These are phyloP conservation scores for Oreocharis arfaki DNA, from an alignment of 2,113 vertebrate genomes.

Conservation along the genomic window DNA sequence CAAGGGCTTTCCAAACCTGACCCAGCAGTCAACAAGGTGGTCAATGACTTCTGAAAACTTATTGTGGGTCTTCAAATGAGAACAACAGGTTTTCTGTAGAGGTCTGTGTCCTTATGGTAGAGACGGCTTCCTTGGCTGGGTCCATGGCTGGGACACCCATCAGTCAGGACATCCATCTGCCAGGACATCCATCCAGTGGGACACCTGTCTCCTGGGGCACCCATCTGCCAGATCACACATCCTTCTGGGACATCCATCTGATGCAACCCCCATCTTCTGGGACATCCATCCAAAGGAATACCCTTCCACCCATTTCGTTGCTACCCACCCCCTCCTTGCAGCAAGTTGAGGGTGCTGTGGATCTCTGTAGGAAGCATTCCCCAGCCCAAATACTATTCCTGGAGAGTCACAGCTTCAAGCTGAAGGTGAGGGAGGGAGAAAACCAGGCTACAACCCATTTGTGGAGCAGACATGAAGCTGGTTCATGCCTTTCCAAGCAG, in stretches of 20 bases:
- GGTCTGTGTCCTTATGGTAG: no score
- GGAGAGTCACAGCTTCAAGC: not conserved
- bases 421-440: not conserved
- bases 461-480: not conserved
- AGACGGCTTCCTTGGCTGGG: not conserved
- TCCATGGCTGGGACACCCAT: not conserved
- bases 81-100: not conserved
- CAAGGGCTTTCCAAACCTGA: not conserved
- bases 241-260: not conserved
- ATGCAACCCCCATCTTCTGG: not conserved
- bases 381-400: accelerated
- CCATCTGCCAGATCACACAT: not conserved
- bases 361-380: not conserved
- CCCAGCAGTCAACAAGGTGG: not conserved
- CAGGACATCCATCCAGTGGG: not conserved
- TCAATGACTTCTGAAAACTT: not conserved
- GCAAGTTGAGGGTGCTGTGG: not conserved
- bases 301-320: not conserved
- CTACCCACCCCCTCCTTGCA: not conserved
- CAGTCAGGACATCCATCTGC: accelerated
- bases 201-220: not conserved
- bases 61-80: not conserved
- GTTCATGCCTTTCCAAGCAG: not conserved
- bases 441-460: not conserved
- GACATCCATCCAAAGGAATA: not conserved